Base-by-base conservation (phyloP, 1,140 invertebrate genomes). In the Lutraria rhynchaena region DNA sequence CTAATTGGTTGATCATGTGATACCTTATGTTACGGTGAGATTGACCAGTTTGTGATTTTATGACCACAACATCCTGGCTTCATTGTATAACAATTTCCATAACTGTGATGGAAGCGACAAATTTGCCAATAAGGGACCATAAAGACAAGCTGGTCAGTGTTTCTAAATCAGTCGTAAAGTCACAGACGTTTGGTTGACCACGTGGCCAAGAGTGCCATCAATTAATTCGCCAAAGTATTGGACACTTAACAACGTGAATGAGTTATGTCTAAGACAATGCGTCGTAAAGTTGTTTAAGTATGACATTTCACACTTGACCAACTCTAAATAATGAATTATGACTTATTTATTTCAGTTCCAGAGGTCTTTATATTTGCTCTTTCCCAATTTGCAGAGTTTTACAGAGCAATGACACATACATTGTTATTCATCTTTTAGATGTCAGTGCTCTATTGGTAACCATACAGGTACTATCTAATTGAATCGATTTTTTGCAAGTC, bases 21-120 rank as follows among this genome's bases (percentile, higher is more conserved):
- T 41, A 46, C 63, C 44, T 27, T 24, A 24, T 29, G 4, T 67
- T 49, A 22, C 44, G 1, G 63, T 65, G 19, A 29, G 19, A 67
- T 49, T 67, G 63, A 49, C 63, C 35, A 49, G 63, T 49, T n/a
- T 67, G 63, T 67, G 41, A 19, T 49, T 67, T 67, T 67, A 67
- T 22, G 63, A 67, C 13, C 37, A 29, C 37, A 67, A 67, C 63
- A 67, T 29, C 37, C 63, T 24, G 63, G 19, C 37, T 49, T 67
- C n/a, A 67, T 67, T 46, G 44, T 67, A 46, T 31, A 27, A 67
- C 33, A 29, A 49, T 67, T 67, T 67, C 63, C 27, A 31, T 67
- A 46, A 67, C 41, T 29, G 49, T 7, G 44, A 3, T 49, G 19
- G 29, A 24, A 67, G 31, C 19, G 37, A 27, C 41, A 37, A 46